Percentiles rank a stretch among this genome's conserved stretches.
Conservation (phyloP, 2,113 vertebrate species). For the Lampris megalopsis region DNA sequence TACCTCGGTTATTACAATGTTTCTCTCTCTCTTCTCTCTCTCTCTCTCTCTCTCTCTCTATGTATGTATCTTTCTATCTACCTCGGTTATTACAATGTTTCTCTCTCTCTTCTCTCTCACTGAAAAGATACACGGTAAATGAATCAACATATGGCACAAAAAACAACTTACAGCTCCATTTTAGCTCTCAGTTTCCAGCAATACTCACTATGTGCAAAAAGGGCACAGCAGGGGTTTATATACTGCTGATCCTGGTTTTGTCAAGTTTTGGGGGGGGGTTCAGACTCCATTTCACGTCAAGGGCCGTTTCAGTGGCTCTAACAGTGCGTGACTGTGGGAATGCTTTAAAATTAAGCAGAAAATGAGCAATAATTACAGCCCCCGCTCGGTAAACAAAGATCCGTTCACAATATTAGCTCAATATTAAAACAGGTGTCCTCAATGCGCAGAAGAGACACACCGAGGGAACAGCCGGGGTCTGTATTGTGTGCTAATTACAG, state of each 20-base stretch:
- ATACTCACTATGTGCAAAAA: conserved; percentile 11
- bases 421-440: conserved; percentile 19
- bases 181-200: conserved; percentile 27
- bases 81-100: no score
- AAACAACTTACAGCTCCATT: conserved; percentile 76
- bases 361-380: conserved; percentile 24
- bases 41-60: no score
- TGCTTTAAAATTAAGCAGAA: not conserved
- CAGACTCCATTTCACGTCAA: conserved; percentile 33
- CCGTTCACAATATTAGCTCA: conserved; percentile 42
- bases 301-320: conserved; percentile 47
- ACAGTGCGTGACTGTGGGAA: conserved; percentile 33
- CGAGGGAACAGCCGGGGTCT: conserved; percentile 32
- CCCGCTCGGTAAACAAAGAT: conserved; percentile 45
- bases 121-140: not conserved
- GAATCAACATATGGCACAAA: not conserved
- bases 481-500: conserved; percentile 51
- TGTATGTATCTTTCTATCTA: no score
- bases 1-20: no score
- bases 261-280: conserved; percentile 56
- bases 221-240: conserved; percentile 29
- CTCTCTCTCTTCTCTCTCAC: no score
- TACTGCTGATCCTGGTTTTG: conserved; percentile 4
- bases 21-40: no score
- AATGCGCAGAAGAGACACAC: conserved; percentile 21